These are phyloP conservation scores for Rostratula benghalensis DNA, from an alignment of 2,113 vertebrate species.

Conservation along the genomic window DNA sequence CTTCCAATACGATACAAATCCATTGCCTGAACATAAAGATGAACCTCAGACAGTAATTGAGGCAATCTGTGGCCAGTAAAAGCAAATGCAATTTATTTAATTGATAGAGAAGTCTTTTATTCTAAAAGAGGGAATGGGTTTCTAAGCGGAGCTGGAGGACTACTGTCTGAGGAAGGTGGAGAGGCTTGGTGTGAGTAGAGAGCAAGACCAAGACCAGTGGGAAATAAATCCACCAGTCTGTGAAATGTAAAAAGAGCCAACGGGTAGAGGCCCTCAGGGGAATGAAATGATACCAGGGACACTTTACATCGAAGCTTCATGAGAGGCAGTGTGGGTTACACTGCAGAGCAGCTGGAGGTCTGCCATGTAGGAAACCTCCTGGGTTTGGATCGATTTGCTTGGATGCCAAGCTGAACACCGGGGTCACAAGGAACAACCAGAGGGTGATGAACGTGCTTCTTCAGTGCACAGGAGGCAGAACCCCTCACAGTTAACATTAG, in stretches of 20 bases:
- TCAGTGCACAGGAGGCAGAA: not conserved
- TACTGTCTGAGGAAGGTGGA: not conserved
- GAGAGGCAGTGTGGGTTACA: not conserved
- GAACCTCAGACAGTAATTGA: not conserved
- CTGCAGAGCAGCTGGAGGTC: not conserved
- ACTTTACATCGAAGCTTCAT: not conserved
- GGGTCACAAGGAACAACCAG: not conserved
- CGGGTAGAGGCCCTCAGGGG: not conserved
- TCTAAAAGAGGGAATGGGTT: not conserved
- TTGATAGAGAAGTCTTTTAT: not conserved
- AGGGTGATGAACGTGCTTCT: not conserved
- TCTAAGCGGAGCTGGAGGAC: not conserved
- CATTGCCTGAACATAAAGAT: not conserved
- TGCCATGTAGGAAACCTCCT: not conserved
- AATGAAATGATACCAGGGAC: not conserved
- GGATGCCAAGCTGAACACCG: accelerated
- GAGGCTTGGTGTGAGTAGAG: not conserved
- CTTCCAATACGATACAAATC: not conserved
- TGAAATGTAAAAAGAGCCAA: not conserved
- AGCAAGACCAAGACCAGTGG: not conserved
- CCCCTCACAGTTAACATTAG: accelerated
- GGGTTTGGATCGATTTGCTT: not conserved
- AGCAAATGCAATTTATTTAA: not conserved
- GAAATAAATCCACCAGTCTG: not conserved
- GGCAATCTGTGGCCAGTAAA: not conserved